Evolutionary conservation across 2,888 invertebrate genomes (phyloP), one percentile per base, ranked within the genome.

Genomic region (Mimas tiliae): DNA sequence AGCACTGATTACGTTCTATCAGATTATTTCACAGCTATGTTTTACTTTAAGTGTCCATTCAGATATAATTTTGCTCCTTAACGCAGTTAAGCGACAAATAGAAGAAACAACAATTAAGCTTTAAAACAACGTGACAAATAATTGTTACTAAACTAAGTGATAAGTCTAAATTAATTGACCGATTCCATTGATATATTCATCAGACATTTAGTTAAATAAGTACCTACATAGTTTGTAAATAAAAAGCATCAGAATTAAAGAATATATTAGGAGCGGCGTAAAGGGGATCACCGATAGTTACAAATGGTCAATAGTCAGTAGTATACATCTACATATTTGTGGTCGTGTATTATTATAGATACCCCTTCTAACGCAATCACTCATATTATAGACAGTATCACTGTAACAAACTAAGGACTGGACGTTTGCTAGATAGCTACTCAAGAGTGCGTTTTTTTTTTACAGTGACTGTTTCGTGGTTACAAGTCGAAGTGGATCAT

Each of bases 131-230:
- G 7, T 76, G 77, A 74, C 74, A 80, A 80, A 76, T 69, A 72
- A 77, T 76, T 74, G 75, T 42, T 7, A 42, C 12, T 45, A 45
- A 45, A 12, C 45, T 45, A 45, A 38, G 45, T 45, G 45, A 45
- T 74, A 77, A 74, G 66, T 38, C 58, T 58, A 38, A 68, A 76
- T 77, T 82, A 82, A 80, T 81, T 82, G 80, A 82, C 80, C 78
- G 70, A 75, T 58, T 58, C 19, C 38, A 38, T 42, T 42, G 11
- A 58, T 58, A 58, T 42, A 42, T 19, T 58, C 42, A 12, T 58
- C 19, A 58, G 19, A 58, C 11, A 19, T 58, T 21, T 12, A 1
- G 42, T 3, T 1, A 7, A 19, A 42, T 6, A 19, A 8, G 8
- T 19, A 19, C n/a, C 7, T 19, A 50, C 19, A 50, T 19, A 19